A percentile compares a stretch with the other conserved stretches of the same genome.
These are phyloP conservation scores for Orthonychiurus folsomi DNA, from an alignment of 2,888 invertebrate genomes.

Conservation along the genomic window DNA sequence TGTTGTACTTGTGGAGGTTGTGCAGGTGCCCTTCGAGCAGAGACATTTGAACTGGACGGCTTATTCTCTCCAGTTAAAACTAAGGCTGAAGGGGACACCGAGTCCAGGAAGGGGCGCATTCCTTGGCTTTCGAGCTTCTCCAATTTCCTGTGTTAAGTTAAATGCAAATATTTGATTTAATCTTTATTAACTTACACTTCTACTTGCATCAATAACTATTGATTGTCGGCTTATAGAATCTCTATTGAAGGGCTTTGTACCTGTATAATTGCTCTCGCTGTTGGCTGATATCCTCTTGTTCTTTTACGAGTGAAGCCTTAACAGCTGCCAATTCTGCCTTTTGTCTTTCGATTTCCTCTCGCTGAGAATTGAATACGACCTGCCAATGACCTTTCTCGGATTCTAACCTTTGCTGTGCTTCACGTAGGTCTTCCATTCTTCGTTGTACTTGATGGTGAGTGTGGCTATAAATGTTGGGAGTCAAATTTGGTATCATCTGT, in stretches of 20 bases:
- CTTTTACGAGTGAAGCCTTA: slow-evolving; percentile 58
- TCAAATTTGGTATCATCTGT: slow-evolving; percentile 37
- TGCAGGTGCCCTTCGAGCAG: slow-evolving; percentile 41
- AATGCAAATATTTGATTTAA: neutral
- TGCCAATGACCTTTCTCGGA: slow-evolving; percentile 39
- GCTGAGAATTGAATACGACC: slow-evolving; percentile 31
- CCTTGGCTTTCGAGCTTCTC: slow-evolving; percentile 73
- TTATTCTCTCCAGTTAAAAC: slow-evolving; percentile 45
- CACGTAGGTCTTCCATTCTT: slow-evolving; percentile 39
- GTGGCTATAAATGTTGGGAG: slow-evolving; percentile 31
- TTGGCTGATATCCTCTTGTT: slow-evolving; percentile 76
- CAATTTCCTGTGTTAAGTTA: slow-evolving; percentile 50
- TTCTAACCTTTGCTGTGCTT: slow-evolving; percentile 38
- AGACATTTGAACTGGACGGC: slow-evolving; percentile 40
- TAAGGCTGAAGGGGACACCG: slow-evolving; percentile 40
- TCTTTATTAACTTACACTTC: neutral
- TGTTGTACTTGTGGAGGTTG: slow-evolving; percentile 11
- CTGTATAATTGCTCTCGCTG: slow-evolving; percentile 85
- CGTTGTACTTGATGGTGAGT: slow-evolving; percentile 33
- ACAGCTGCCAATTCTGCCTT: slow-evolving; percentile 25
- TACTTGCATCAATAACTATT: no score
- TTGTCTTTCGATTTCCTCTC: slow-evolving; percentile 32
- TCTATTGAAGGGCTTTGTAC: no score
- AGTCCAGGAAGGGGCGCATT: slow-evolving; percentile 43
- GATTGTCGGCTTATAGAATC: no score